Evolutionary conservation across 2,888 invertebrate genomes (phyloP).

Genomic region (Alentia gelatinosa): DNA sequence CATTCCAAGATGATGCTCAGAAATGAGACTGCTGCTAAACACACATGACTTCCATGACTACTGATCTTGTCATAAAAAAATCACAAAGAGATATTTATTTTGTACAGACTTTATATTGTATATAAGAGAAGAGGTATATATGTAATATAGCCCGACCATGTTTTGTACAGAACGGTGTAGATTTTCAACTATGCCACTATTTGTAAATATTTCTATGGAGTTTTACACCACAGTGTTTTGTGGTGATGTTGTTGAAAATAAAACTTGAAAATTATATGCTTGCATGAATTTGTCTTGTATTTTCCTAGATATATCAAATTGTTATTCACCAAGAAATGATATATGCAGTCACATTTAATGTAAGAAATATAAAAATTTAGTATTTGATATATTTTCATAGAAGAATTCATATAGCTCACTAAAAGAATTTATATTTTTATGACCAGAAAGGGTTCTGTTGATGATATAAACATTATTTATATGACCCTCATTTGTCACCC

Average conservation of each 20-base stretch:
- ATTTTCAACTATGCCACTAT: not conserved
- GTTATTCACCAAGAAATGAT: not conserved
- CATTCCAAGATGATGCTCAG: conserved; percentile 9
- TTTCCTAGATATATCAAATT: not conserved
- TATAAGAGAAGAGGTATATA: not conserved
- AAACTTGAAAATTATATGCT: not conserved
- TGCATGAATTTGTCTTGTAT: not conserved
- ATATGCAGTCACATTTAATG: no score
- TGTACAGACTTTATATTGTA: conserved; percentile 21
- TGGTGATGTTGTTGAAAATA: conserved; percentile 31
- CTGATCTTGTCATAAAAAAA: not conserved
- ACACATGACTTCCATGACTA: conserved; percentile 35
- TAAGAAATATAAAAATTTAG: no score
- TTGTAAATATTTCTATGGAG: conserved; percentile 35
- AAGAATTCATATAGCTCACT: not conserved
- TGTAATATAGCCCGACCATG: not conserved
- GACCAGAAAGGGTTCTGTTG: not conserved
- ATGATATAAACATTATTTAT: no score
- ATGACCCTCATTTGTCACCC: no score
- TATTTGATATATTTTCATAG: not conserved
- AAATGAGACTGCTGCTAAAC: not conserved
- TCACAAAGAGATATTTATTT: conserved; percentile 14
- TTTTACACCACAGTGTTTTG: not conserved
- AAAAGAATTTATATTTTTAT: no score
- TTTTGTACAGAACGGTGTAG: conserved; percentile 10